These are phyloP conservation scores for Apostichopus californicus DNA, from an alignment of 35 echinoderm and acorn worm species.

Conservation along the genomic window DNA sequence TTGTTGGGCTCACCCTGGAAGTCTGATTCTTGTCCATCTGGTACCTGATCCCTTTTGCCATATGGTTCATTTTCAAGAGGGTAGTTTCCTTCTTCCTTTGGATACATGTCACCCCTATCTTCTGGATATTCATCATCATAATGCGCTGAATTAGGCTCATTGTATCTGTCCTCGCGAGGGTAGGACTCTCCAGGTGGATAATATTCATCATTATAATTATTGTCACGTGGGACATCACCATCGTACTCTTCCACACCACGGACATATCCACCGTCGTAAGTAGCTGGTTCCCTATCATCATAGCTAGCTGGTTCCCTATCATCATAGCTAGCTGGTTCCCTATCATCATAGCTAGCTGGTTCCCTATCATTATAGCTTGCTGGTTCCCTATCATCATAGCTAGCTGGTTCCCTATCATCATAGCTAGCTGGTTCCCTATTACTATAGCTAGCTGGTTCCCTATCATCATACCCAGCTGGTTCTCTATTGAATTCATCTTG, in stretches of 20 bases:
- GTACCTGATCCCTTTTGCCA: slow-evolving; percentile 40
- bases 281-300: background rate
- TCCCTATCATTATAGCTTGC: background rate
- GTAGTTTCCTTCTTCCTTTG: slow-evolving; percentile 14
- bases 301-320: background rate
- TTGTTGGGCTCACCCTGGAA: slow-evolving; percentile 45
- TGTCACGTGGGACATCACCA: background rate
- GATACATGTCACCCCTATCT: background rate
- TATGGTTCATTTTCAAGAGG: slow-evolving; percentile 20
- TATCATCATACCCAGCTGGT: slow-evolving; percentile 10
- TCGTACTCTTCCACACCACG: background rate
- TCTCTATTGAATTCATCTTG: background rate
- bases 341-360: background rate
- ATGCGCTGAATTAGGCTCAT: background rate
- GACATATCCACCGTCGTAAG: slow-evolving; percentile 9
- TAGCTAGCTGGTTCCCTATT: background rate
- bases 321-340: background rate
- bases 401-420: background rate
- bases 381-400: background rate
- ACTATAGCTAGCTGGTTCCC: background rate
- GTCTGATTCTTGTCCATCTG: slow-evolving; percentile 45
- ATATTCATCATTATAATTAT: slow-evolving; percentile 8
- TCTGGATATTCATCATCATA: slow-evolving; percentile 28
- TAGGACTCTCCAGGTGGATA: slow-evolving; percentile 4
- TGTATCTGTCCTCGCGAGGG: slow-evolving; percentile 8